Base-by-base conservation (phyloP, 30 jellyfish, hydroid and myxozoan species). In the Aurelia aurita complex sp. Pacific region DNA sequence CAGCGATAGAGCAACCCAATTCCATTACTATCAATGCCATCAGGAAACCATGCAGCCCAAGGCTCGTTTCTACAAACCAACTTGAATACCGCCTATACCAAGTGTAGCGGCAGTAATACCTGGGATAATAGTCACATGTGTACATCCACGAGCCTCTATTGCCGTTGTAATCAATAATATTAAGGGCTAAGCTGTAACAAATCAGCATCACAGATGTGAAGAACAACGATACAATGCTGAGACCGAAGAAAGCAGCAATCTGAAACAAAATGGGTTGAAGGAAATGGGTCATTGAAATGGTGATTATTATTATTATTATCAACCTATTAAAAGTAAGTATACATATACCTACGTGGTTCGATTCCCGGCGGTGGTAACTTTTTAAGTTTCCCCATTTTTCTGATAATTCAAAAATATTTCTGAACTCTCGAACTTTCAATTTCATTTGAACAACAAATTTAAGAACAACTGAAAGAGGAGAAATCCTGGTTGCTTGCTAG, bases 1-100 rank as follows among this genome's bases (percentile, higher is more conserved):
- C 72, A 4, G 76, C 76, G 29, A 77, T 60, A 33, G 87, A 77
- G 77, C 76, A 64, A 7, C 50, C 76, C 13, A 77, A 42, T 55
- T 77, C 87, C 38, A 65, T 14, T n/a, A 77, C 14, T 4, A 77
- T 43, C 77, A 77, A 5, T 32, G 42, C 40, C 12, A 77, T 40
- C 64, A 77, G 34, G 52, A 61, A 29, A 17, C 77, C 77, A 14
- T 15, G 5, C 11, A 77, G 29, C 17, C 87, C 85, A 29, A 34
- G 42, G 7, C 59, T 7, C 10, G 63, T 33, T 69, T 14, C 74
- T n/a, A 11, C 36, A 7, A 64, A 2, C 16, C 50, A 64, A 3
- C 15, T 11, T 64, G 74, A 64, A 18, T 11, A n/a, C 35, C 16
- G 10, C 36, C 36, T 2, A 42, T 18, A 2, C 50, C 15, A 18